These are phyloP conservation scores for Amphilophus citrinellus DNA, from an alignment of 2,113 vertebrate species.

Conservation along the genomic window DNA sequence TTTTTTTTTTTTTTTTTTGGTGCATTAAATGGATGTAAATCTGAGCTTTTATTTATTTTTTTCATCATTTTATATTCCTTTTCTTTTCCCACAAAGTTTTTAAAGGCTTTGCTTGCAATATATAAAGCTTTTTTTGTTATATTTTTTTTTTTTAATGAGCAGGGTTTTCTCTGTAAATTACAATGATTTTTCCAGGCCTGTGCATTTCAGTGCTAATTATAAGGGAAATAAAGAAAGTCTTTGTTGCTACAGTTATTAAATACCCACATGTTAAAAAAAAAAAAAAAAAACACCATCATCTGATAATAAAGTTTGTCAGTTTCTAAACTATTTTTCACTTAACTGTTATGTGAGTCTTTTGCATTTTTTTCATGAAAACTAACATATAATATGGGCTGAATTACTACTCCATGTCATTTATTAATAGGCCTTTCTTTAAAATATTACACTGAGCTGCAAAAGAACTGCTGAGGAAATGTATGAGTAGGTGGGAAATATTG, in stretches of 20 bases:
- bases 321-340: not conserved
- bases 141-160: fast-evolving
- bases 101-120: not conserved
- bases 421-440: not conserved
- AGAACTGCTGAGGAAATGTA: not conserved
- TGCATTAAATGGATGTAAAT: not conserved
- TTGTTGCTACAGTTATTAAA: not conserved
- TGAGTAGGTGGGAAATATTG: not conserved
- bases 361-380: too few species aligned
- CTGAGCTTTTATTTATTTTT: not conserved
- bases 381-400: not conserved
- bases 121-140: too few species aligned
- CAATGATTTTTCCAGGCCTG: not conserved
- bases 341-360: too few species aligned
- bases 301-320: not conserved
- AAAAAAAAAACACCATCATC: not conserved
- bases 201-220: not conserved
- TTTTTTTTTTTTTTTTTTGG: fast-evolving
- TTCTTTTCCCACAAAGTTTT: not conserved
- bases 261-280: not conserved
- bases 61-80: not conserved
- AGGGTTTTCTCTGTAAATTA: not conserved
- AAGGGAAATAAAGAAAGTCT: not conserved
- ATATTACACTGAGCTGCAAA: not conserved
- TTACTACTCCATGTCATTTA: not conserved